Base-by-base conservation (phyloP, 2,797 vertebrate genomes). In the Rousettus madagascariensis region DNA sequence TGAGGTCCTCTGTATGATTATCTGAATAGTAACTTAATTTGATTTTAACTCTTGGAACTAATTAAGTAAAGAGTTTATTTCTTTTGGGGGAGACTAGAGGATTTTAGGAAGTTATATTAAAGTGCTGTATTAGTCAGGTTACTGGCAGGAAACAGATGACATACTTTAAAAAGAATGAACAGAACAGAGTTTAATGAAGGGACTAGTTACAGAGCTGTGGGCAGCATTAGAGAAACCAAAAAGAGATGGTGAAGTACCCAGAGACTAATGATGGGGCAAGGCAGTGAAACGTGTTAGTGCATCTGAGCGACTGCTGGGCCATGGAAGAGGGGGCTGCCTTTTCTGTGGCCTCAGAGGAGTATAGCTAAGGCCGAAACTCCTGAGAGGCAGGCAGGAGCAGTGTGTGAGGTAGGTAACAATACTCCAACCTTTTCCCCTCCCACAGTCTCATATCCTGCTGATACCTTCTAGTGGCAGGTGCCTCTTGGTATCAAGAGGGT, bases 1-100 rank as follows among this genome's bases (percentile, higher is more conserved):
- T 49, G 24, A 71, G 43, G 36, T 43, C 51, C 59, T 92, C 15
- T 79, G 6, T 36, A 28, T 92, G 66, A 82, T 28, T 61, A 2
- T 69, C 74, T 95, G 51, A 86, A 86, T 30, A 83, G 43, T 71
- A 46, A 46, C 36, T 61, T 82, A 75, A 28, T 72, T 93, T 95
- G 22, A 63, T 90, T 92, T 95, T 85, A 72, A 83, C 43, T 94
- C 57, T 94, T 72, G 24, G 53, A 86, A 87, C 83, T 90, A 93
- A 85, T 86, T 90, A 93, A 93, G 17, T 55, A 12, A 86, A 89
- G 46, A 80, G 24, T 96, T 66, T 59, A 68, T 84, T 94, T 86
- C 28, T 89, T 89, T 92, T 96, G 69, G 10, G 3, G 55, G 59
- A 82, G n/a, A 82, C 30, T 75, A 19, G 33, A 82, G 51, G 87